Base-by-base conservation (phyloP, 2,113 vertebrate genomes). In the Nannospalax galili region DNA sequence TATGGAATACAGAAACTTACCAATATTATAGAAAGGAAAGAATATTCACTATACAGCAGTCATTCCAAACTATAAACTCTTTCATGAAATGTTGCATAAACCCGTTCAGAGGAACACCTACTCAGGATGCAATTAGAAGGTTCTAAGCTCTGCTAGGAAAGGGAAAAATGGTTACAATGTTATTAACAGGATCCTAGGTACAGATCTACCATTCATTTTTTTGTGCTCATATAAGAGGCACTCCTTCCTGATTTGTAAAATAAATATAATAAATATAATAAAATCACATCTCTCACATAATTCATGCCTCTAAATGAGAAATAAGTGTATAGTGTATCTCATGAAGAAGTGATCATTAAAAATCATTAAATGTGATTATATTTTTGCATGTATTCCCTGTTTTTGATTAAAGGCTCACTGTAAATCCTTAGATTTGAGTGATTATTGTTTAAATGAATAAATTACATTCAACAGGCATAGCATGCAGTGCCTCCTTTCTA, bases 101-200 rank as follows among this genome's bases (percentile, higher is more conserved):
- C 26, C n/a, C 24, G 22, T 2, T 48, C 7, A 45, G 32, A 45
- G 19, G 22, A 48, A 26, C 4, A 32, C 6, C 30, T 3, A 32
- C 5, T 64, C 28, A 26, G 15, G 1, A 19, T 20, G 19, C 7
- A 5, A 14, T 24, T 17, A n/a, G 4, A 17, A 40, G 3, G 2
- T 2, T 78, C 22, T 69, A 32, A 30, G 6, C 3, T 77, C 17
- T 58, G 65, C 42, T 26, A 91, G 10, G 14, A 37, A 3, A n/a
- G 19, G 9, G 17, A 20, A 65, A 75, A 58, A 35, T 24, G 8
- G 4, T 56, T 35, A 17, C 5, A 35, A 81, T 16, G 15, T 24
- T 4, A 72, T 77, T 9, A 58, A 62, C 14, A 4, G 20, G 32
- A 3, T 24, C 45, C 3, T 45, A 24, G 4, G 56, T n/a, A 35